Conservation (phyloP, 2,888 invertebrate genomes). For the Meganola albula region DNA sequence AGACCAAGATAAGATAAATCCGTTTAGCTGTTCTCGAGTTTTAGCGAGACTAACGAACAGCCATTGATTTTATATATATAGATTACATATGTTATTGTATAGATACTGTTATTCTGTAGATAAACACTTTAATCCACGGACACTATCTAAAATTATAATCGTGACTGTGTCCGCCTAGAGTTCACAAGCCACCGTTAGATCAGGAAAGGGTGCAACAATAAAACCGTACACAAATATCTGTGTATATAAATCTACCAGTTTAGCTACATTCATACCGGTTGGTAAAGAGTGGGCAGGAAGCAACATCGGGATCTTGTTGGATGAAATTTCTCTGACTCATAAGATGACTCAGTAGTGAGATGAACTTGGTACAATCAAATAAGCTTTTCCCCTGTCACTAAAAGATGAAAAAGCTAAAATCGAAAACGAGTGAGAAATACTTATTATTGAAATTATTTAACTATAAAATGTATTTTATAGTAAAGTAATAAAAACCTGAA, state of each 20-base stretch:
- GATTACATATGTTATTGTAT: too few species aligned
- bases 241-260: conserved; percentile 26
- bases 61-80: too few species aligned
- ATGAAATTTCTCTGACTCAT: conserved; percentile 54
- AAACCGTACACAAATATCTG: conserved; percentile 17
- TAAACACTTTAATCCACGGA: too few species aligned
- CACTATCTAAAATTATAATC: neutral
- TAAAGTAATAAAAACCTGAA: conserved; percentile 17
- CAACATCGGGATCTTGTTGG: conserved; percentile 38
- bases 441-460: conserved; percentile 26
- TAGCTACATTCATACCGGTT: conserved; percentile 39
- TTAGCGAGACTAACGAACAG: too few species aligned
- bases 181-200: conserved; percentile 13
- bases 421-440: too few species aligned
- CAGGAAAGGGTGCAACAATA: conserved; percentile 18
- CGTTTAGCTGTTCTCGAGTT: too few species aligned
- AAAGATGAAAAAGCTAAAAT: conserved; percentile 16
- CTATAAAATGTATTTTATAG: conserved; percentile 23
- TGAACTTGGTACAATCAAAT: conserved; percentile 45
- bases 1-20: too few species aligned
- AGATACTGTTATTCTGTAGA: too few species aligned
- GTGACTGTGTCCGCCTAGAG: conserved; percentile 1
- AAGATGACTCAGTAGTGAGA: conserved; percentile 54
- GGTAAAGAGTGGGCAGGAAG: conserved; percentile 24
- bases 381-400: conserved; percentile 23